Evolutionary conservation across 2,113 vertebrate genomes (phyloP).

Genomic region (Sterna hirundo): DNA sequence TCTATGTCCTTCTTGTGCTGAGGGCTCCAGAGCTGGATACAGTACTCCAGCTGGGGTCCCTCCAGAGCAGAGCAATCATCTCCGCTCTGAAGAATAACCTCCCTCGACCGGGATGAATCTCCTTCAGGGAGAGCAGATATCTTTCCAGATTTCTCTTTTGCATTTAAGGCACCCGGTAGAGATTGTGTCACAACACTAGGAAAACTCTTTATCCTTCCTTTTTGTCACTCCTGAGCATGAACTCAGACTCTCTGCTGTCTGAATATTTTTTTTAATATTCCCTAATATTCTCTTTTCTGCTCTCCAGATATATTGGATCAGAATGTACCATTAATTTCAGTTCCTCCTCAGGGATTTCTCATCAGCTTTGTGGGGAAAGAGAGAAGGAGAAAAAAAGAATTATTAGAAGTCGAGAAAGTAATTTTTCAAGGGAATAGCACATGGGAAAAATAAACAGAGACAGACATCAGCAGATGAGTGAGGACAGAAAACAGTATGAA

Average conservation of each 20-base stretch:
- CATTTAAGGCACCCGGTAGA: background rate
- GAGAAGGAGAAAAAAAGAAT: background rate
- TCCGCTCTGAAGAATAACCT: background rate
- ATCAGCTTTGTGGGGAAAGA: background rate
- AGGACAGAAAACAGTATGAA: background rate
- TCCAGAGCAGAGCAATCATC: background rate
- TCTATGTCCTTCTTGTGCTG: background rate
- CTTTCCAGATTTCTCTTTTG: background rate
- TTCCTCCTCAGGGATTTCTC: background rate
- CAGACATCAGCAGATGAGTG: background rate
- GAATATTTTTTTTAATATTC: background rate
- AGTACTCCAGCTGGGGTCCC: background rate
- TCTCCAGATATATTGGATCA: background rate
- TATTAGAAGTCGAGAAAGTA: background rate
- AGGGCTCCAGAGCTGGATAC: background rate
- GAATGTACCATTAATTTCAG: background rate
- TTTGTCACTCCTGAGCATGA: background rate
- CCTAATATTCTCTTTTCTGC: background rate
- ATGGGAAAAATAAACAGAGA: background rate
- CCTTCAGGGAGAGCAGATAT: background rate
- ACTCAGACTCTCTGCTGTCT: background rate
- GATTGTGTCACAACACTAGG: background rate
- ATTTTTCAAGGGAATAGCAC: background rate
- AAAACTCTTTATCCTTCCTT: background rate
- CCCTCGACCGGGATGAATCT: fast-evolving